Evolutionary conservation across 2,888 invertebrate species (phyloP), one percentile per base, ranked within the genome.

Genomic region (Cremastobaeus sp.): DNA sequence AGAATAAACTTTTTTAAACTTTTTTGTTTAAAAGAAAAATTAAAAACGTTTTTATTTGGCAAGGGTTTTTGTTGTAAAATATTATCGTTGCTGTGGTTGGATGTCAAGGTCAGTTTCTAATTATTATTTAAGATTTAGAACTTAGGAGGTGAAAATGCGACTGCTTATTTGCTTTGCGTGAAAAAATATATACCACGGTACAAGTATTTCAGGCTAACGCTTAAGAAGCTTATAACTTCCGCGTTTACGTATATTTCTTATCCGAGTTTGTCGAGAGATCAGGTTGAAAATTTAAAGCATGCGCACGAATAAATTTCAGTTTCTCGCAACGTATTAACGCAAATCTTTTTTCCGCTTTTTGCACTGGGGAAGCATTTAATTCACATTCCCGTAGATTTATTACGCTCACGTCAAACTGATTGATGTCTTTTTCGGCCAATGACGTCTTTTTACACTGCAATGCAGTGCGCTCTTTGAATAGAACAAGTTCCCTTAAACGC

Each of bases 301-400:
- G 66, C 34, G 28, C 25, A 9, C 11, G 57, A 68, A 68, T 68
- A 68, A 68, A 57, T 68, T 68, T 41, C 34, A 57, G 66, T 57
- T 57, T 28, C 57, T 41, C 25, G 18, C 17, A 18, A 43, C 35
- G 50, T 57, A 68, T 68, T 57, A 57, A 50, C 21, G 50, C 17
- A 34, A 21, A 50, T 30, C 30, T 20, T 68, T 68, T 59, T 35
- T 14, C 9, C 18, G 1, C 3, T 20, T 35, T 57, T 35, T 50
- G 2, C 17, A 11, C 8, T 30, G 3, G 1, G 21, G 28, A 14
- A 18, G 48, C 47, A 52, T 68, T 59, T 59, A 68, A 68, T 68
- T 68, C 59, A 32, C 52, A 50, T 68, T 68, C 25, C 28, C 11
- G 20, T 68, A 37, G 41, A 68, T 68, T 59, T 68, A 68, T 68